Percentiles rank a stretch among this genome's conserved stretches.
These are phyloP conservation scores for Agrochola macilenta DNA, from an alignment of 2,888 invertebrate genomes.

Conservation along the genomic window DNA sequence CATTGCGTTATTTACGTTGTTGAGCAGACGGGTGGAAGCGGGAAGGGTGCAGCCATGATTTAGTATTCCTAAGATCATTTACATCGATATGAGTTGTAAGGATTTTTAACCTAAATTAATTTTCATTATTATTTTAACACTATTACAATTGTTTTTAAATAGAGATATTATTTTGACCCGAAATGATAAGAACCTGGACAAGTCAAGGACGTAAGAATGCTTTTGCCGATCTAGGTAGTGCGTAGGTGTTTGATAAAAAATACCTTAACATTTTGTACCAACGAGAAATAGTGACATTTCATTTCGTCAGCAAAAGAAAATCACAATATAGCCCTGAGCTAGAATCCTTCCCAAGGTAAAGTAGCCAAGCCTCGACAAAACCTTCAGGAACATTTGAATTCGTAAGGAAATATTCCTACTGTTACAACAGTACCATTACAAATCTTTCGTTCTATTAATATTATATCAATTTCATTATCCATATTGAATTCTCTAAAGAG, in stretches of 20 bases:
- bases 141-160: too few relatives aligned
- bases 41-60: too few relatives aligned
- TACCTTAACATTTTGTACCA: not conserved
- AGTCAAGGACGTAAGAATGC: not conserved
- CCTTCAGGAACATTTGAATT: conserved; percentile 11
- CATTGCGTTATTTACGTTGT: too few relatives aligned
- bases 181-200: too few relatives aligned
- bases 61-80: too few relatives aligned
- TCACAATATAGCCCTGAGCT: conserved; percentile 1
- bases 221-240: not conserved
- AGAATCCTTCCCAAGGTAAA: conserved; percentile 14
- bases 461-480: conserved; percentile 18
- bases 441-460: conserved; percentile 22
- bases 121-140: too few relatives aligned
- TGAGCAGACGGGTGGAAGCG: too few relatives aligned
- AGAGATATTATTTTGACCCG: not conserved
- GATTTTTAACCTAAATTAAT: too few relatives aligned
- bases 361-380: conserved; percentile 8
- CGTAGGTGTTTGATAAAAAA: not conserved
- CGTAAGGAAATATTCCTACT: not conserved
- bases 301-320: conserved; percentile 21
- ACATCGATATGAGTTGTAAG: too few relatives aligned
- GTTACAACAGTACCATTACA: conserved; percentile 11
- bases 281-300: conserved; percentile 10
- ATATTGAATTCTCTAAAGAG: conserved; percentile 50